Base-by-base conservation (phyloP, 53 echinoderm and acorn worm species). In the Mesocentrotus franciscanus region DNA sequence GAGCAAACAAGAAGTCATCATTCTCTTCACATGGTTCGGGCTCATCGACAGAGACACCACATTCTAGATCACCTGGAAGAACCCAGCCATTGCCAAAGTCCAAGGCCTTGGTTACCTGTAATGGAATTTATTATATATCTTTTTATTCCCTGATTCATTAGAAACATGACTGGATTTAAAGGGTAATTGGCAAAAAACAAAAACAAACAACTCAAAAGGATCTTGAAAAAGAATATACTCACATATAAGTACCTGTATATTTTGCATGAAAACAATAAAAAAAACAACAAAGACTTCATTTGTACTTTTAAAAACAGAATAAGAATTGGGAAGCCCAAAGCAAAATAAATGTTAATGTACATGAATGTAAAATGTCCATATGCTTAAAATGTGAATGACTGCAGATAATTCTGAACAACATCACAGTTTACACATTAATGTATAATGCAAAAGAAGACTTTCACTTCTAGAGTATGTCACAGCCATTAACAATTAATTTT, bases 1-100 rank as follows among this genome's bases (percentile, higher is more conserved):
- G 75, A 15, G 98, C 98, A 61, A 68, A 71, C 7, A 89, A 32
- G 94, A 61, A 94, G n/a, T 84, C 92, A 24, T 96, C 92, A 30
- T 68, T 56, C 42, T 95, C 87, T 68, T 92, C 36, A 74, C 95
- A 94, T 34, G 91, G 90, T 10, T 94, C 90, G 18, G 90, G 93
- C 27, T 72, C 90, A 84, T 95, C 93, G 10, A 70, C 27, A 39
- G 92, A 58, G 91, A 61, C 71, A 33, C 92, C 91, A 60, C 87
- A 39, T 57, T 71, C 72, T 56, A 96, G 24, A 85, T 36, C 6
- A 93, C 71, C 20, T 32, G 83, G 66, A 56, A 93, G 70, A 90
- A 95, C 62, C 98, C 98, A 98, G 55, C 95, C 96, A 75, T 98
- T 96, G n/a, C 97, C 98, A 96, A 98, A 98, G 26, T 96, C 96